Base-by-base conservation (phyloP, 1,140 invertebrate genomes). In the Papilio aristodemus region DNA sequence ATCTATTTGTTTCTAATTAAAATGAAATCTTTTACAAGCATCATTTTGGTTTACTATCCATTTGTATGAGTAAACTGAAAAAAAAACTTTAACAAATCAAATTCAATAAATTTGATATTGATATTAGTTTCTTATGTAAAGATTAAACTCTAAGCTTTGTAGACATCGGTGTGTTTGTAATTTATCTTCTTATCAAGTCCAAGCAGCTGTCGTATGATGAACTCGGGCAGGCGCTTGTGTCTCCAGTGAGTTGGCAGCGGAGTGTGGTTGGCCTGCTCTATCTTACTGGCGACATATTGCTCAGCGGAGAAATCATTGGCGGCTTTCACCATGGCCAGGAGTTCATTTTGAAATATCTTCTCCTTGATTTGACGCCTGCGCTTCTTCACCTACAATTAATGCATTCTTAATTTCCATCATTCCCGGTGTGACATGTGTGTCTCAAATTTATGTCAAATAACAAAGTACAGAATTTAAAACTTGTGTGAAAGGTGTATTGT, bases 231-330 rank as follows among this genome's bases (percentile, higher is more conserved):
- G 8, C 93, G 85, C 71, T 94, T 93, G 74, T 95, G 95, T 77
- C 92, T 93, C 92, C 93, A 96, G 39, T 87, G 92, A 1, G 85
- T 93, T 0, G 95, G 95, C 38, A 95, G 75, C 0, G 93, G 92
- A 37, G 93, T 92, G 77, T 94, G 93, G 71, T 94, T 94, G 0
- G 95, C 93, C 73, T 93, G 91, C 22, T 91, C 76, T 0, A 97
- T 77, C 74, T 94, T 93, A 14, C 94, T 92, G 0, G 87, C 75
- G 0, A 97, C 95, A 90, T 96, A 96, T 63, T 93, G 79, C 71
- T 95, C 94, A 0, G 96, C 94, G 72, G 96, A 94, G 87, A 97
- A 98, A 17, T 93, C 92, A 71, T 97, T 92, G 0, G 95, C 96
- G 67, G 94, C 85, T 80, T 94, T 94, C 19, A 97, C 93, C 78